phyloP scores from a whole-genome alignment of 2,113 vertebrate genomes.

The Halcyon senegalensis region DNA sequence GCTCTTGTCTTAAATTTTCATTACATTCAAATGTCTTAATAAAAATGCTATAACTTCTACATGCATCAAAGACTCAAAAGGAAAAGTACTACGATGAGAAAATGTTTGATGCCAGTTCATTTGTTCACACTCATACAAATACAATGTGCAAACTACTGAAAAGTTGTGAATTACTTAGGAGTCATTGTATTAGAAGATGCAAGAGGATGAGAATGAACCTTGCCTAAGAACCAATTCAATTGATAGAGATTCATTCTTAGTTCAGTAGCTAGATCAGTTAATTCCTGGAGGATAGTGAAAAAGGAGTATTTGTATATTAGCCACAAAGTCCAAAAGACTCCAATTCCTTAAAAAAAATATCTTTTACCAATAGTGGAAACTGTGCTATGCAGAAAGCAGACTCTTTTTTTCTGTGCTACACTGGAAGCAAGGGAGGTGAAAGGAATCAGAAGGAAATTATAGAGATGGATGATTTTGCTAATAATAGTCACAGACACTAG shows the following conservation, averaged over 20 bases:
- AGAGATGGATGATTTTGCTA: neutral
- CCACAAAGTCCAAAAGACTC: neutral
- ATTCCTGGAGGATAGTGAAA: neutral
- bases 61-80: neutral
- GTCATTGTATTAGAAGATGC: neutral
- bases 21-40: neutral
- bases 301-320: neutral
- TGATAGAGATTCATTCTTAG: neutral
- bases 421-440: neutral
- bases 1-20: neutral
- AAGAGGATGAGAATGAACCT: neutral
- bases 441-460: neutral
- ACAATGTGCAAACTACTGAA: neutral
- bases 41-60: neutral
- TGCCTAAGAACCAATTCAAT: neutral
- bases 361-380: neutral
- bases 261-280: neutral
- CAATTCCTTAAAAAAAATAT: neutral
- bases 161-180: neutral
- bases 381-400: neutral
- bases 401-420: accelerated
- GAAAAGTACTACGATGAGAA: neutral
- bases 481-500: neutral
- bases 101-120: neutral
- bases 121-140: neutral